Evolutionary conservation across 30 jellyfish, hydroid and myxozoan species (phyloP).

Genomic region (Hydractinia symbiolongicarpus): DNA sequence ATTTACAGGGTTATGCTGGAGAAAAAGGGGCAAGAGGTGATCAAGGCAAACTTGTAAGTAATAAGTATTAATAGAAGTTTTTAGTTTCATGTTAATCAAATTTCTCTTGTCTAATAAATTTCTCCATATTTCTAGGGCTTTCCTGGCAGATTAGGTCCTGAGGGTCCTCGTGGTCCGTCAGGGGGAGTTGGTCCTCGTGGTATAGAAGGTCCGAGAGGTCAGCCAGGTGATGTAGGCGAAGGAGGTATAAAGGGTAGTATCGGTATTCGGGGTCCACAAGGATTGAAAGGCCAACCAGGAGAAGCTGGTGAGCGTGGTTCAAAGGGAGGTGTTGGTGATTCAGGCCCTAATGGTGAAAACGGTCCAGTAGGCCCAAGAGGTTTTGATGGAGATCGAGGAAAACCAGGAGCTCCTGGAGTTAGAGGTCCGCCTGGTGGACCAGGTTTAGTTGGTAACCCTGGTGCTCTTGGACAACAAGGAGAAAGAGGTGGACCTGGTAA

Average conservation of each 20-base stretch:
- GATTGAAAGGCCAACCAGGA: slow-evolving; percentile 57
- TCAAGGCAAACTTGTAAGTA: slow-evolving; percentile 29
- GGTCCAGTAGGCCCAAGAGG: slow-evolving; percentile 47
- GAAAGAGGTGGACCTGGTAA: slow-evolving; percentile 23
- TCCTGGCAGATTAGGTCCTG: slow-evolving; percentile 22
- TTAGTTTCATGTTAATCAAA: no score
- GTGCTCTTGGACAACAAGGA: slow-evolving; percentile 27
- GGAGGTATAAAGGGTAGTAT: slow-evolving; percentile 39
- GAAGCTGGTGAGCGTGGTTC: slow-evolving; percentile 30
- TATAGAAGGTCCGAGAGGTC: slow-evolving; percentile 16
- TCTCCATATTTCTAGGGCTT: slow-evolving; percentile 11
- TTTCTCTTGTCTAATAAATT: not conserved
- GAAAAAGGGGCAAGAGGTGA: slow-evolving; percentile 39
- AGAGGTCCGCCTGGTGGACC: slow-evolving; percentile 77
- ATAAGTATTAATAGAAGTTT: not conserved
- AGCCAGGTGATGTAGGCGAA: slow-evolving; percentile 20
- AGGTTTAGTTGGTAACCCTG: slow-evolving; percentile 45
- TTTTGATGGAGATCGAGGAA: slow-evolving; percentile 47
- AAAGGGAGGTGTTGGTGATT: slow-evolving; percentile 44
- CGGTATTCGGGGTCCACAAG: slow-evolving; percentile 78
- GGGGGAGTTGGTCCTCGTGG: slow-evolving; percentile 16
- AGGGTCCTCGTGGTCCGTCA: slow-evolving; percentile 10
- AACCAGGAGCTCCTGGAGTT: slow-evolving; percentile 85
- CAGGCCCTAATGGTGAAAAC: slow-evolving; percentile 35
- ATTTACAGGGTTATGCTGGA: slow-evolving; percentile 19